Conservation (phyloP, 1,140 invertebrate species). For the Leptestheria dahalacensis region DNA sequence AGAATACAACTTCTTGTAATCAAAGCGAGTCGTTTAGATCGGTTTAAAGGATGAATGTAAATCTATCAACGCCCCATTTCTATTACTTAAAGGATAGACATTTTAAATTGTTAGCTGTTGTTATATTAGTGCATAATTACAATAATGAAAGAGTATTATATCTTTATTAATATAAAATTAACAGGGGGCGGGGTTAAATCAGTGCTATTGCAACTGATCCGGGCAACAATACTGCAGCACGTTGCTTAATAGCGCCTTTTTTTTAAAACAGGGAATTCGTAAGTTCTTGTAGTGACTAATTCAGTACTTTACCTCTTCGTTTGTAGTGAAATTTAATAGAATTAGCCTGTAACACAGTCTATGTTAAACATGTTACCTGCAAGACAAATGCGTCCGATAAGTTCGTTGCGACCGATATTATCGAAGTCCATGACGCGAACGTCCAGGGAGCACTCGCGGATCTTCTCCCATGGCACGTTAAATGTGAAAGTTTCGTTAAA, state of each 20-base stretch:
- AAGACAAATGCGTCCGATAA: conserved; percentile 74
- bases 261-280: too few species aligned
- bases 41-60: not conserved
- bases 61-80: not conserved
- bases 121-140: not conserved
- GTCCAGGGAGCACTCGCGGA: conserved; percentile 75
- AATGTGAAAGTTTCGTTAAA: conserved; percentile 89
- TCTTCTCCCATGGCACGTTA: conserved; percentile 87
- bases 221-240: not conserved
- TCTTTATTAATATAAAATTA: too few species aligned
- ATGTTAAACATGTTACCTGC: conserved; percentile 40
- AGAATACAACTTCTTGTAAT: conserved; percentile 3
- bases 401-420: conserved; percentile 81
- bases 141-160: too few species aligned
- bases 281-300: not conserved
- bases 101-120: not conserved
- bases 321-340: not conserved
- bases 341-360: not conserved
- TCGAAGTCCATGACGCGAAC: conserved; percentile 92
- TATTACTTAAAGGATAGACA: too few species aligned
- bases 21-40: not conserved
- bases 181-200: not conserved
- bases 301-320: not conserved
- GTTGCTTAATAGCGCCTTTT: too few species aligned
- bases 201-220: not conserved